Percentiles rank a stretch among this genome's conserved stretches.
Conservation (phyloP, 1,140 invertebrate genomes). For the Penaeus chinensis region DNA sequence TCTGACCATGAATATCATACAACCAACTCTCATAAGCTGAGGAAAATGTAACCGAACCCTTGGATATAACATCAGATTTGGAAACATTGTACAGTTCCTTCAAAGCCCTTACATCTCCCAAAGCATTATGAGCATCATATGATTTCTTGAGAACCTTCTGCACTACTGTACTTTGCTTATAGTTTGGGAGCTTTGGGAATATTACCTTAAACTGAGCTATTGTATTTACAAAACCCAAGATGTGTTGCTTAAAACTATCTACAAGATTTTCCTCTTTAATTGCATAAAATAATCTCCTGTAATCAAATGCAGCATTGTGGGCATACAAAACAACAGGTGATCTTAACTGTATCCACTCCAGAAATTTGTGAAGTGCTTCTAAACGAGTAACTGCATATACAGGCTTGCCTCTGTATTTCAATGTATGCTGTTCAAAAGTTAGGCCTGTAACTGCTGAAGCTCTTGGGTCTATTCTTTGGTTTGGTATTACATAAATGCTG, state of each 20-base stretch:
- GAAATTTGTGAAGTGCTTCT: slow-evolving; percentile 16
- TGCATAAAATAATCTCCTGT: slow-evolving; percentile 2
- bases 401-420: neutral
- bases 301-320: slow-evolving; percentile 30
- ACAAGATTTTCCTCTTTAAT: slow-evolving; percentile 3
- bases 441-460: slow-evolving; percentile 14
- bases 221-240: slow-evolving; percentile 27
- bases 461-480: neutral
- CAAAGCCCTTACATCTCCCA: neutral
- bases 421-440: neutral
- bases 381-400: neutral
- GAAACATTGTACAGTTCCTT: slow-evolving; percentile 9
- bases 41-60: neutral
- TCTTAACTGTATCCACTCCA: slow-evolving; percentile 11
- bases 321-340: slow-evolving; percentile 17
- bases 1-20: neutral
- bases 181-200: neutral
- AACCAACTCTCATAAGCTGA: slow-evolving; percentile 22
- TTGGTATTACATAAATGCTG: slow-evolving; percentile 3
- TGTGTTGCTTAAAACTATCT: slow-evolving; percentile 2
- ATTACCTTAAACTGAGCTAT: neutral
- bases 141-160: neutral
- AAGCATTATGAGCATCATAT: slow-evolving; percentile 9
- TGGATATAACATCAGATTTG: neutral
- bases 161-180: slow-evolving; percentile 13